A percentile compares a stretch with the other conserved stretches of the same genome.
Conservation (phyloP, 2,113 vertebrate genomes). For the Prunella fulvescens region DNA sequence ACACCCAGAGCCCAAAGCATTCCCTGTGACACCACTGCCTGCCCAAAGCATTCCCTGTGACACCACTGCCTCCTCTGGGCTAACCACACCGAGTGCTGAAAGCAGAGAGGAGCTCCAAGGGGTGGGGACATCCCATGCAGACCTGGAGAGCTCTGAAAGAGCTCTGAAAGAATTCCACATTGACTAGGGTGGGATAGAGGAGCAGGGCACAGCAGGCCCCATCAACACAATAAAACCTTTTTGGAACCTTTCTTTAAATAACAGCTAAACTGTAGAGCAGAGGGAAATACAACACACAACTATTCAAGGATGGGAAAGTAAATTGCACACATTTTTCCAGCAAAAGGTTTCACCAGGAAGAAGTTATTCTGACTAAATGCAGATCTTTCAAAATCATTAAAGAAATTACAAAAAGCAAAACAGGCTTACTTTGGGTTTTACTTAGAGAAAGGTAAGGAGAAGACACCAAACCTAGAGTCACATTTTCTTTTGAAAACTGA, state of each 20-base stretch:
- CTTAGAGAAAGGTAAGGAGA: background rate
- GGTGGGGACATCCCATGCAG: background rate
- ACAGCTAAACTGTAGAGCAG: background rate
- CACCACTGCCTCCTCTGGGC: background rate
- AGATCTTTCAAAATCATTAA: background rate
- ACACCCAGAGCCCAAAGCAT: background rate
- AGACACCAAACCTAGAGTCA: background rate
- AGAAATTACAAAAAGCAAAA: background rate
- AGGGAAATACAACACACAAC: background rate
- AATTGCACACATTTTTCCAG: background rate
- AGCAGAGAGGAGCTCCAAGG: background rate
- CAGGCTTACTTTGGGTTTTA: background rate
- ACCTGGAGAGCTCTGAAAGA: background rate
- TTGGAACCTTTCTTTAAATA: background rate
- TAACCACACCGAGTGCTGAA: background rate
- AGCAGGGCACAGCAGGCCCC: background rate
- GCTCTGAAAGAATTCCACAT: background rate
- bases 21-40: background rate
- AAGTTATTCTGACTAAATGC: background rate
- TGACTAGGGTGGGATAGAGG: background rate
- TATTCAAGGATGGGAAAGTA: background rate
- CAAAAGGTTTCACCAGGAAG: background rate
- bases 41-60: background rate
- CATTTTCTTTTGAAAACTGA: background rate
- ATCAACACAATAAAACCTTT: accelerated